These are phyloP conservation scores for Holothuria glaberrima DNA, from an alignment of 35 echinoderm and acorn worm species.

Conservation along the genomic window DNA sequence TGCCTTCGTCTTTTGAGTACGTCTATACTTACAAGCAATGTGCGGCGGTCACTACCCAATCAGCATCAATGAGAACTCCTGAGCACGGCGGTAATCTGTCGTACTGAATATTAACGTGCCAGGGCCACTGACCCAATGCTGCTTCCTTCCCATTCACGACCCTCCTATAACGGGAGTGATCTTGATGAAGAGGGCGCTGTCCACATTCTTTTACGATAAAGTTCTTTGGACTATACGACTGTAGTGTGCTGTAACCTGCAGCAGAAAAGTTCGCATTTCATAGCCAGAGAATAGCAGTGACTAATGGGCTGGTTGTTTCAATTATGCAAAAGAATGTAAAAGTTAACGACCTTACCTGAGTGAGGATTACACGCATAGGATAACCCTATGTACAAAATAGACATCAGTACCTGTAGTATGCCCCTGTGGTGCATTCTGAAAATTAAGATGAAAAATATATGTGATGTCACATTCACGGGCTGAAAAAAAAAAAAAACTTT, in stretches of 20 bases:
- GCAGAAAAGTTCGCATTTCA: neutral
- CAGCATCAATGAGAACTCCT: slow-evolving; percentile 38
- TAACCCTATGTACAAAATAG: neutral
- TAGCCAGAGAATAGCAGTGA: neutral
- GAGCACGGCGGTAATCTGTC: neutral
- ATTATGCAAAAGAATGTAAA: neutral
- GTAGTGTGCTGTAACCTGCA: slow-evolving; percentile 22
- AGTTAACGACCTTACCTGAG: neutral
- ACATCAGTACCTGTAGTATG: neutral
- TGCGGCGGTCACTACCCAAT: slow-evolving; percentile 55
- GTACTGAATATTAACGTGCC: slow-evolving; percentile 30
- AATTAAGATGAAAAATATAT: neutral
- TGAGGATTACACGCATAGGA: neutral
- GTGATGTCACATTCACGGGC: neutral
- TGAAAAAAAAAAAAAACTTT: too few relatives aligned
- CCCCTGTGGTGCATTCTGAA: neutral
- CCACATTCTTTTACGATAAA: slow-evolving; percentile 49
- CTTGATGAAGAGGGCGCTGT: slow-evolving; percentile 2
- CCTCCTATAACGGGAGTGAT: neutral
- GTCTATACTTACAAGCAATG: slow-evolving; percentile 52
- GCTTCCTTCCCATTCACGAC: slow-evolving; percentile 28
- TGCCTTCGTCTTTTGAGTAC: too few relatives aligned
- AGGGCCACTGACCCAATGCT: slow-evolving; percentile 34
- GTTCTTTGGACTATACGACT: slow-evolving; percentile 7
- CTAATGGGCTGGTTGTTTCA: neutral